These are phyloP conservation scores for Fabriciana adippe DNA, from an alignment of 2,888 invertebrate species.

Conservation along the genomic window DNA sequence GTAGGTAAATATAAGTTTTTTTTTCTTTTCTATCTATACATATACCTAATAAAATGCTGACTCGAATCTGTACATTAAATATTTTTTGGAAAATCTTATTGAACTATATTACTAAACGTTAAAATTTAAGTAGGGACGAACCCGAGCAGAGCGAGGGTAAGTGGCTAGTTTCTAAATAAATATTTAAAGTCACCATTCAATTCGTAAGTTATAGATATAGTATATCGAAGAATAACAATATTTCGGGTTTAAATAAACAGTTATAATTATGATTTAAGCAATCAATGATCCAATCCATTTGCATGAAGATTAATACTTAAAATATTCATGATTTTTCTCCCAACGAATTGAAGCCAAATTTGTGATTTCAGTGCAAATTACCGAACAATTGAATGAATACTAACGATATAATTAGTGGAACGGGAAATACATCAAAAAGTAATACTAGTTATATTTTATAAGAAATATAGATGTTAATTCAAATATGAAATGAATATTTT, in stretches of 20 bases:
- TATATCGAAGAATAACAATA: background rate
- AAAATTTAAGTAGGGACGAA: no score
- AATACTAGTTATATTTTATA: background rate
- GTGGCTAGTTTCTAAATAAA: no score
- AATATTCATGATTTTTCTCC: conserved; percentile 26
- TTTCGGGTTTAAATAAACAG: background rate
- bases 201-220: no score
- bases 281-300: conserved; percentile 13
- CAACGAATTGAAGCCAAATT: conserved; percentile 15
- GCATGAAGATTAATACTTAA: conserved; percentile 17
- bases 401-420: conserved; percentile 7
- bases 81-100: no score
- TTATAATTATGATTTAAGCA: conserved; percentile 16
- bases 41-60: no score
- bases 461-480: background rate
- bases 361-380: conserved; percentile 19
- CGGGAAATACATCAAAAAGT: background rate
- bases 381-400: conserved; percentile 20
- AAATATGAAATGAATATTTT: background rate
- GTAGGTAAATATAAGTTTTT: no score
- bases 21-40: no score
- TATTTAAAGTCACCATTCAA: no score
- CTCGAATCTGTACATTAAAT: no score
- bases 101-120: no score
- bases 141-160: no score